Conservation (phyloP, 2,797 vertebrate species). For the Urocyon cinereoargenteus region DNA sequence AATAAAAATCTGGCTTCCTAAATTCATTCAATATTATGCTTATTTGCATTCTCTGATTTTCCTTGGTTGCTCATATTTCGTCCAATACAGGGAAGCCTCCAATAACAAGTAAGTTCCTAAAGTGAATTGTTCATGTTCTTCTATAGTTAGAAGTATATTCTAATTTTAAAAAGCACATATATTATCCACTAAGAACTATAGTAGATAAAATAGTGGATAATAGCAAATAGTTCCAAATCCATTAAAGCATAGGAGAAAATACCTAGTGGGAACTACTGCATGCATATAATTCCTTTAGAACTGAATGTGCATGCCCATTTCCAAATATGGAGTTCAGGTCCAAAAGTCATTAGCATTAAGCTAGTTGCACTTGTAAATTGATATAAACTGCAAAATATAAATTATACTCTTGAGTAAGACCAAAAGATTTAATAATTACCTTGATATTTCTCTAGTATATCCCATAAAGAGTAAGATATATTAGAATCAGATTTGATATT, state of each 20-base stretch:
- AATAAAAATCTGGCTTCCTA: not conserved
- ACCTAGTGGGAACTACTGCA: not conserved
- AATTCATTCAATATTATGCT: not conserved
- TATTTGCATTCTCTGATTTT: slow-evolving; percentile 48
- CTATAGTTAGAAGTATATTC: not conserved
- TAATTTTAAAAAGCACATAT: slow-evolving; percentile 28
- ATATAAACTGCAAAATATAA: slow-evolving; percentile 12
- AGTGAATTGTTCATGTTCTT: not conserved
- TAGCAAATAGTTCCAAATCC: not conserved
- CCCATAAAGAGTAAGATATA: not conserved
- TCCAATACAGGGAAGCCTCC: not conserved
- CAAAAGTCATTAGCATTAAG: slow-evolving; percentile 43
- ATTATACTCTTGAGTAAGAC: not conserved
- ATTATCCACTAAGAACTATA: not conserved
- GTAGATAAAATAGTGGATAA: not conserved
- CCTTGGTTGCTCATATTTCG: not conserved
- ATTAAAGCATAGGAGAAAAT: not conserved
- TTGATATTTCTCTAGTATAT: not conserved
- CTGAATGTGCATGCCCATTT: slow-evolving; percentile 1
- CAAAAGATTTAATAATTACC: slow-evolving; percentile 26
- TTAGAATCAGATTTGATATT: not conserved
- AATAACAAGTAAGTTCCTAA: not conserved
- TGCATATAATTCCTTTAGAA: not conserved
- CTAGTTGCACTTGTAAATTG: not conserved
- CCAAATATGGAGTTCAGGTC: slow-evolving; percentile 27